phyloP scores from a whole-genome alignment of 2,888 invertebrate species.

The Ectropis crepuscularia region DNA sequence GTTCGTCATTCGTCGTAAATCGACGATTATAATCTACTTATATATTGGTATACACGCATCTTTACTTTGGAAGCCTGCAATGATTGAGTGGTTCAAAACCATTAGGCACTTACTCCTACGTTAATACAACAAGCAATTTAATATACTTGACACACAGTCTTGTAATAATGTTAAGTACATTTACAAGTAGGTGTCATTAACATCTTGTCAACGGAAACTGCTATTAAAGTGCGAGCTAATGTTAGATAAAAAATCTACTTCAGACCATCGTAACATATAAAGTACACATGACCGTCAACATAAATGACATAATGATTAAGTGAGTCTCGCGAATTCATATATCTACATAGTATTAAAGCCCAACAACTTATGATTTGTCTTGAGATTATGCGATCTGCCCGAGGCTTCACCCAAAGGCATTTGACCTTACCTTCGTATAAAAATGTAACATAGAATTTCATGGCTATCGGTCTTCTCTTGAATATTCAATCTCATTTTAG shows the following conservation, averaged over 20 bases:
- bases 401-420: conserved; percentile 15
- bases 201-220: conserved; percentile 11
- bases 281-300: not conserved
- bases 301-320: conserved; percentile 13
- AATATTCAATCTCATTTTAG: conserved; percentile 20
- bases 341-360: too few relatives aligned
- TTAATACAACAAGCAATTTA: not conserved
- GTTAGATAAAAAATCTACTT: conserved; percentile 4
- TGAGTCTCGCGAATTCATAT: conserved; percentile 16
- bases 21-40: not conserved
- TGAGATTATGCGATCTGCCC: conserved; percentile 19
- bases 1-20: not conserved
- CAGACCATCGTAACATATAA: not conserved
- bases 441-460: conserved; percentile 21
- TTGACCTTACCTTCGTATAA: conserved; percentile 17
- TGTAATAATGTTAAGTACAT: not conserved
- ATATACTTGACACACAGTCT: conserved; percentile 6
- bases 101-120: not conserved
- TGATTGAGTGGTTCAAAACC: not conserved
- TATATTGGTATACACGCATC: not conserved
- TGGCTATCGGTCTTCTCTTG: conserved; percentile 17
- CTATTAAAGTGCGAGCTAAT: not conserved
- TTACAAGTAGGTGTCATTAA: conserved; percentile 2
- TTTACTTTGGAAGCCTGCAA: not conserved
- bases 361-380: conserved; percentile 15